Percentiles rank a stretch among this genome's conserved stretches.
phyloP scores from a whole-genome alignment of 1,140 invertebrate species.

The Semibalanus balanoides region DNA sequence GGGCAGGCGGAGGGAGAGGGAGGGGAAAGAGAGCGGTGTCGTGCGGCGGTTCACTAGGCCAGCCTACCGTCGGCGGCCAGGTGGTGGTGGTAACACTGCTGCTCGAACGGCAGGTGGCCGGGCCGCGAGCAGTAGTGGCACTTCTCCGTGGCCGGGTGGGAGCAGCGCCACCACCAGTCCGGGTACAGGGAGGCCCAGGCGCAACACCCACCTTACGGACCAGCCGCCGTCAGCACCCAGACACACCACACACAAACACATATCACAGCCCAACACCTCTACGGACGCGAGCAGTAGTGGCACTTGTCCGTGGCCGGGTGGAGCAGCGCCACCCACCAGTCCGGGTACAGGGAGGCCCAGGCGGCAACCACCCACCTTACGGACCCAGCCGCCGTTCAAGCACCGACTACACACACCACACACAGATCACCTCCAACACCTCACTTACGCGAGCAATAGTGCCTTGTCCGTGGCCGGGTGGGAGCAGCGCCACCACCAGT shows the following conservation, averaged over 20 bases:
- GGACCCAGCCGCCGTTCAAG: no score
- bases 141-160: not conserved
- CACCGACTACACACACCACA: no score
- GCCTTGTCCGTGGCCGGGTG: not conserved
- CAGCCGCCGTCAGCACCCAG: no score
- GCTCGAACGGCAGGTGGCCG: not conserved
- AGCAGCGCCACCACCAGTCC: conserved; percentile 3
- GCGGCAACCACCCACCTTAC: no score
- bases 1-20: no score
- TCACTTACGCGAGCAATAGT: conserved; percentile 5
- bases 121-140: conserved; percentile 5
- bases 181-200: conserved; percentile 1
- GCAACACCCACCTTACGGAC: not conserved
- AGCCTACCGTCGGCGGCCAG: not conserved
- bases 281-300: no score
- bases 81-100: not conserved
- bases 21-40: no score
- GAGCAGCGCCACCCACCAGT: not conserved
- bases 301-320: no score
- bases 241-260: no score
- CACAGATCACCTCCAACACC: no score
- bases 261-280: no score
- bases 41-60: no score
- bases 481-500: not conserved
- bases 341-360: not conserved